Conservation (phyloP, 1,140 invertebrate genomes). For the Nixonia krombeini region DNA sequence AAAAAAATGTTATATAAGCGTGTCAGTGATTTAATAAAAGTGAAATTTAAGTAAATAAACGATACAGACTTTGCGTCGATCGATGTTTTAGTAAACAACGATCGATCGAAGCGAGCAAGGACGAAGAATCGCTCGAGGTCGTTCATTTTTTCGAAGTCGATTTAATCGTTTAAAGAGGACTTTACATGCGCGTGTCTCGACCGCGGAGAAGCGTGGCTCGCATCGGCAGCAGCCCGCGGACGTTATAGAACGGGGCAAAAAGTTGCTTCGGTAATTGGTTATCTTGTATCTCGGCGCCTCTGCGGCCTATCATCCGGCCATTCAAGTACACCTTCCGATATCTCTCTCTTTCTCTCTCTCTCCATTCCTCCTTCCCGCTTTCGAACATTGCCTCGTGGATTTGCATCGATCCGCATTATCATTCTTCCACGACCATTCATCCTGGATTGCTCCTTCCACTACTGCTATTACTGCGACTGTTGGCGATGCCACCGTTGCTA, state of each 20-base stretch:
- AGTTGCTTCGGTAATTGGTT: slow-evolving; percentile 64
- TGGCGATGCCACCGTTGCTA: no score
- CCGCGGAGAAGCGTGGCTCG: slow-evolving; percentile 19
- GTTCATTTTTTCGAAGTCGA: slow-evolving; percentile 8
- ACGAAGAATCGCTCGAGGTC: no score
- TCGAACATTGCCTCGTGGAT: no score
- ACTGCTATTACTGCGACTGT: no score
- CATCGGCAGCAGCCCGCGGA: slow-evolving; percentile 35
- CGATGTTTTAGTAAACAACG: no score
- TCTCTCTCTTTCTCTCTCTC: slow-evolving; percentile 30
- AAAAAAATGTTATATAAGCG: no score
- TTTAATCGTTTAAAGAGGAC: slow-evolving; percentile 52
- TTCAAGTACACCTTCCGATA: slow-evolving; percentile 29
- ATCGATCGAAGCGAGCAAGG: no score
- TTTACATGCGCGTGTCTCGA: slow-evolving; percentile 47
- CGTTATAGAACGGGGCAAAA: slow-evolving; percentile 54
- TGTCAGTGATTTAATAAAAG: no score
- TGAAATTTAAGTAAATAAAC: no score
- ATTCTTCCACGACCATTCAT: not conserved
- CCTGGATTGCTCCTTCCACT: not conserved
- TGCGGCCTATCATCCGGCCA: slow-evolving; percentile 31
- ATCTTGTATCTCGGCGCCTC: slow-evolving; percentile 57
- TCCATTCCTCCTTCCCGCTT: no score
- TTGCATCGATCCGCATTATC: not conserved
- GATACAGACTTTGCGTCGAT: slow-evolving; percentile 10